phyloP scores from a whole-genome alignment of 2,888 invertebrate genomes.

The Drosophila maculinotata region DNA sequence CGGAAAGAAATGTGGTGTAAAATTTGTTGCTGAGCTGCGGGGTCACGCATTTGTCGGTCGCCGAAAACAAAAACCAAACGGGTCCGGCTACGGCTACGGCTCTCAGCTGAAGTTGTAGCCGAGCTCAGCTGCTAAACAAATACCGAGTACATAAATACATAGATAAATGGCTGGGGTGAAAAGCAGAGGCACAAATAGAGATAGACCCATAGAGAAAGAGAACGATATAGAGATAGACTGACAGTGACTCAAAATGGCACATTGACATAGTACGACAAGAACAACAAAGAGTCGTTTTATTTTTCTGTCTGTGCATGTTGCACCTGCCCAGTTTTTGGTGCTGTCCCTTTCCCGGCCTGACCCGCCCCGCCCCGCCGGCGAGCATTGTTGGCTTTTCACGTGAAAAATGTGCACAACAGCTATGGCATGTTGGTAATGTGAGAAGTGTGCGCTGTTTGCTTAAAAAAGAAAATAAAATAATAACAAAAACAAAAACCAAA shows the following conservation, averaged over 20 bases:
- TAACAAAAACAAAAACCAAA: background rate
- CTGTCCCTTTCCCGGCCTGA: background rate
- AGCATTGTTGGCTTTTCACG: conserved; percentile 53
- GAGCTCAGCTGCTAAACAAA: conserved; percentile 64
- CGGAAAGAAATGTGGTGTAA: conserved; percentile 66
- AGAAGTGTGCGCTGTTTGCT: conserved; percentile 56
- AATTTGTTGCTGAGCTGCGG: conserved; percentile 59
- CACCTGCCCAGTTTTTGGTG: conserved; percentile 64
- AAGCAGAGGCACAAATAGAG: conserved; percentile 42
- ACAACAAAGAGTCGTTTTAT: background rate
- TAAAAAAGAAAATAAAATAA: conserved; percentile 11
- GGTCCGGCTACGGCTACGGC: conserved; percentile 3
- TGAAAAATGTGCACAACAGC: conserved; percentile 58
- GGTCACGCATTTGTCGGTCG: conserved; percentile 66
- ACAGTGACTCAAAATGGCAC: conserved; percentile 52
- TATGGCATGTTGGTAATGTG: conserved; percentile 54
- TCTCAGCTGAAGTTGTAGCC: conserved; percentile 13
- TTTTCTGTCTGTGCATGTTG: conserved; percentile 60
- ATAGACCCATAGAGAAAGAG: conserved; percentile 6
- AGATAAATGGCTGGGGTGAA: conserved; percentile 64
- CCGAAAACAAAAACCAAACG: conserved; percentile 27
- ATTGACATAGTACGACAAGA: conserved; percentile 55
- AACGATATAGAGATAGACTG: conserved; percentile 9
- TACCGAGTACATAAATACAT: conserved; percentile 33
- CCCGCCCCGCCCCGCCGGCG: conserved; percentile 1